Base-by-base conservation (phyloP, 2,888 invertebrate genomes). In the Synanthedon vespiformis region DNA sequence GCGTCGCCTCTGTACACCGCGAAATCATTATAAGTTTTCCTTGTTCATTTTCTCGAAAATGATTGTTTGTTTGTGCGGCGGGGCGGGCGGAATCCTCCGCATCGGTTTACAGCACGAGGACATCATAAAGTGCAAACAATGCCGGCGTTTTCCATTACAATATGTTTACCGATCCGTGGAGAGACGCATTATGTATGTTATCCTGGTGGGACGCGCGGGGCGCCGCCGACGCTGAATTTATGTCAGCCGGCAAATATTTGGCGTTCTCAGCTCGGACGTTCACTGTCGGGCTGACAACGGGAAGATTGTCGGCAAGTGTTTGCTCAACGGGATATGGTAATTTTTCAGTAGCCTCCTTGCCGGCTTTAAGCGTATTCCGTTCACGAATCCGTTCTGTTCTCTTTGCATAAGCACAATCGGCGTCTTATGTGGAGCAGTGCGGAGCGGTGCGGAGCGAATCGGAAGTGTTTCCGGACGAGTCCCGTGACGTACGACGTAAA, bases 121-220 rank as follows among this genome's bases (percentile, higher is more conserved):
- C 85, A 81, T 84, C 83, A 81, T 84, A 84, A 87, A 84, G 78
- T 78, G 84, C 79, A 87, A 87, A 87, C 87, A 87, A 83, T 81
- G 83, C 78, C 76, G 76, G 77, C 83, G 81, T 84, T 87, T 87
- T 86, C 87, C 86, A 87, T 87, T 87, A 87, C 86, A 87, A 87
- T 87, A 86, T 87, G 87, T 87, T 87, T 87, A 80, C 86, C 85
- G 82, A 87, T 83, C 84, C 86, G 81, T 78, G 77, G 81, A 71
- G 80, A 77, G 70, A 73, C 79, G 87, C 77, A 85, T 87, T 87
- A 87, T 87, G 82, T 85, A 77, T 87, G 87, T 87, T 86, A 84
- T 83, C 84, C 86, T 74, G 79, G 78, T 72, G 69, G 77, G 79
- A 76, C 76, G 77, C 74, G 79, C 77, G 73, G 79, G 74, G 75